Base-by-base conservation (phyloP, 1,140 invertebrate genomes). In the Eriocheir sinensis region DNA sequence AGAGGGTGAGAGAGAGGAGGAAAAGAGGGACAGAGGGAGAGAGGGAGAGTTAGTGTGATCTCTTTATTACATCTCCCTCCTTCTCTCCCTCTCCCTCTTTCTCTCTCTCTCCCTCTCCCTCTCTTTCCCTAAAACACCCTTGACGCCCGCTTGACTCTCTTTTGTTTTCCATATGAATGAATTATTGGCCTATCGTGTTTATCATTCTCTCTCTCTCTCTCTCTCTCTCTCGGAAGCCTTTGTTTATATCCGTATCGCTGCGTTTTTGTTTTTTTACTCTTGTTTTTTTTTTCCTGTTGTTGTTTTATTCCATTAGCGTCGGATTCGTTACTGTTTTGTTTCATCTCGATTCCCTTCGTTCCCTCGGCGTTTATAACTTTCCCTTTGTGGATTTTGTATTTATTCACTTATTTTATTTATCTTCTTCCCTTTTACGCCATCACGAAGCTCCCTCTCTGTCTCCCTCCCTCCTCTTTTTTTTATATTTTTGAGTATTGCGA, bases 291-390 rank as follows among this genome's bases (percentile, higher is more conserved):
- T 38, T 83, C 30, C n/a, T 38, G 12, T 83, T 83, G 15, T 12
- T n/a, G 12, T 38, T 83, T 12, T 34, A 12, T 32, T 83, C 12
- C n/a, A 27, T 83, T 3, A 8, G 4, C 34, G 30, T 83, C n/a
- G 15, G 30, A 83, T 83, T 83, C 80, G 36, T 38, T 34, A 34
- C 15, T n/a, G 30, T 83, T 2, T 83, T 15, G 30, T 38, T 38
- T 83, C 36, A 34, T 83, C 80, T 38, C 36, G 30, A 12, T 8
- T n/a, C 1, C 2, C 30, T n/a, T n/a, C 80, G 80, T 72, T 72
- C 36, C 80, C 80, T 83, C 80, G n/a, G 30, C 80, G 30, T 83
- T 83, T 83, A 83, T 38, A 15, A 38, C 36, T 83, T 83, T 83
- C 80, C 80, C 30, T 83, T 38, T 38, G 30, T 83, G 30, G 30